Conservation (phyloP, 2,797 vertebrate species). For the Cichlasoma orientale region DNA sequence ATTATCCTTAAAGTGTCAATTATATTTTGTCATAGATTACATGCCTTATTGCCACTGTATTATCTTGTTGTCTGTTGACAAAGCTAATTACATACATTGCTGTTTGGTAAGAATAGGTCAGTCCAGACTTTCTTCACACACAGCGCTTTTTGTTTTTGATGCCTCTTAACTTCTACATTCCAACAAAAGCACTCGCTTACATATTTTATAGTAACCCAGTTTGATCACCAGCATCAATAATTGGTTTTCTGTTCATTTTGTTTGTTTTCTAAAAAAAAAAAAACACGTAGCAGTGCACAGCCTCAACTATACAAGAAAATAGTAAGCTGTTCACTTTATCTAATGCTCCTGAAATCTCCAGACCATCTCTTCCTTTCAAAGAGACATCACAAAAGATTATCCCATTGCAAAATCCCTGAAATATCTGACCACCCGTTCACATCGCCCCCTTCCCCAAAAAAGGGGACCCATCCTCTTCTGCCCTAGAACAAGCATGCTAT, state of each 20-base stretch:
- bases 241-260: not conserved
- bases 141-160: not conserved
- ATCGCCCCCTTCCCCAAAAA: constrained; percentile 45
- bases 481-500: constrained; percentile 77
- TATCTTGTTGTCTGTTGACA: constrained; percentile 16
- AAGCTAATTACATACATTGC: constrained; percentile 21
- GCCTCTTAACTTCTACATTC: not conserved
- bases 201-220: not conserved
- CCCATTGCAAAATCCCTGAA: constrained; percentile 56
- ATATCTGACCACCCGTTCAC: constrained; percentile 63
- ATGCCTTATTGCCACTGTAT: constrained; percentile 20
- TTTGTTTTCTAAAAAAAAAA: too few species aligned
- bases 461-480: constrained; percentile 53
- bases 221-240: not conserved
- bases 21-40: constrained; percentile 11
- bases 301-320: not conserved
- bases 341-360: not conserved
- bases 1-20: constrained; percentile 26
- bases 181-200: not conserved
- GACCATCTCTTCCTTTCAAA: constrained; percentile 29
- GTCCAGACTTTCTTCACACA: constrained; percentile 9
- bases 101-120: constrained; percentile 17
- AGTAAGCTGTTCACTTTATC: not conserved
- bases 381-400: constrained; percentile 64
- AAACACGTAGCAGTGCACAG: too few species aligned